A percentile compares a stretch with the other conserved stretches of the same genome.
Evolutionary conservation across 2,797 vertebrate genomes (phyloP).

Genomic region (Apodemus agrarius): DNA sequence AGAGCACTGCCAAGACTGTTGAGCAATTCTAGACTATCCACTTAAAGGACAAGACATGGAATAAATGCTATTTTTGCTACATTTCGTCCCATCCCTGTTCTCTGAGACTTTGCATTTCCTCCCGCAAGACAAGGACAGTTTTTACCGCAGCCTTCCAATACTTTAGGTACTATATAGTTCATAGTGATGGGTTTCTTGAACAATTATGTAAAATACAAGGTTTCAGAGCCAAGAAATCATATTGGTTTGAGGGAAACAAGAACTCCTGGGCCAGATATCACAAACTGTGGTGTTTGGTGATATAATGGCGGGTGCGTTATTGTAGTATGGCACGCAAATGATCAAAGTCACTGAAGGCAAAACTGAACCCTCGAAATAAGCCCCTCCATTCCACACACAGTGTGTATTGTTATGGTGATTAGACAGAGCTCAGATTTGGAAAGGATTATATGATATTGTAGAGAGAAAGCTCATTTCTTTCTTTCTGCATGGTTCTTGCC

Average conservation of each 20-base stretch:
- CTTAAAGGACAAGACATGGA: neutral
- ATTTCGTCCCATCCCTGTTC: neutral
- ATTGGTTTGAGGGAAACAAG: neutral
- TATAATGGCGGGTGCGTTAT: neutral
- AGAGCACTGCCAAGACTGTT: neutral
- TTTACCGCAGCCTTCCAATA: neutral
- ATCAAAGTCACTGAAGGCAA: neutral
- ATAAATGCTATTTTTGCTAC: neutral
- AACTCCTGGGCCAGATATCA: neutral
- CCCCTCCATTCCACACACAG: rapidly evolving
- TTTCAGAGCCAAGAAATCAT: neutral
- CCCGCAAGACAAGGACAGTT: neutral
- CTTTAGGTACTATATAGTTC: neutral
- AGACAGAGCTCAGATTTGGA: neutral
- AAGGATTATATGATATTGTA: constrained; percentile 16
- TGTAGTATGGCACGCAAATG: neutral
- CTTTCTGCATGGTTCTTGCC: neutral
- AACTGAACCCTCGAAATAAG: neutral
- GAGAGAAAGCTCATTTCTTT: neutral
- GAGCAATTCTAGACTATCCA: neutral
- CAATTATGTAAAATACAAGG: neutral
- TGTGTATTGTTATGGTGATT: neutral
- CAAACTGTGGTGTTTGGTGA: neutral
- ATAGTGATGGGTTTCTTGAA: neutral
- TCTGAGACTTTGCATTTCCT: neutral